Percentiles rank a stretch among this genome's conserved stretches.
These are phyloP conservation scores for Gallirallus australis DNA, from an alignment of 2,797 vertebrate species.

Conservation along the genomic window DNA sequence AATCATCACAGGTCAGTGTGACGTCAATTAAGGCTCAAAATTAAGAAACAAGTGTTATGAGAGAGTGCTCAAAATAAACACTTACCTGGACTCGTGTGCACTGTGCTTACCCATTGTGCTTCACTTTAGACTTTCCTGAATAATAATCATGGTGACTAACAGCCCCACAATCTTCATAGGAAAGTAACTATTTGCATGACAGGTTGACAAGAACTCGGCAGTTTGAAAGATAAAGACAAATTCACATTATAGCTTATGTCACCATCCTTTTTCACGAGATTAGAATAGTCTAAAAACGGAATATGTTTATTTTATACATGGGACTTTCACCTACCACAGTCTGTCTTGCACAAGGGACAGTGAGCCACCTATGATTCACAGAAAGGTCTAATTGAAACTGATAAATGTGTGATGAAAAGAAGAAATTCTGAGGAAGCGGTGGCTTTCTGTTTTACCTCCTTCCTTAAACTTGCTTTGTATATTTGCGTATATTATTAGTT, in stretches of 20 bases:
- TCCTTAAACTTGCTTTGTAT: background rate
- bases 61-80: background rate
- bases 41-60: background rate
- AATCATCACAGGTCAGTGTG: background rate
- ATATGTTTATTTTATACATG: background rate
- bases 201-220: background rate
- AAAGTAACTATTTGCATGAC: background rate
- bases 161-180: background rate
- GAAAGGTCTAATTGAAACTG: background rate
- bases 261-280: background rate
- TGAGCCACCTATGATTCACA: background rate
- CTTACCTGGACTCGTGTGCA: background rate
- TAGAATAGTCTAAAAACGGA: background rate
- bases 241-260: background rate
- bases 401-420: background rate
- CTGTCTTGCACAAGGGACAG: background rate
- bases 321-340: background rate
- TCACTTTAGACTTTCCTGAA: background rate
- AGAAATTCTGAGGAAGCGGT: background rate
- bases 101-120: background rate
- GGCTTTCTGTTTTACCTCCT: background rate
- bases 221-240: slow-evolving; percentile 11
- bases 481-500: background rate
- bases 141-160: background rate
- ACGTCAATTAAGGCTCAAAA: background rate